Base-by-base conservation (phyloP, 2,113 vertebrate species). In the Tachysurus vachellii region DNA sequence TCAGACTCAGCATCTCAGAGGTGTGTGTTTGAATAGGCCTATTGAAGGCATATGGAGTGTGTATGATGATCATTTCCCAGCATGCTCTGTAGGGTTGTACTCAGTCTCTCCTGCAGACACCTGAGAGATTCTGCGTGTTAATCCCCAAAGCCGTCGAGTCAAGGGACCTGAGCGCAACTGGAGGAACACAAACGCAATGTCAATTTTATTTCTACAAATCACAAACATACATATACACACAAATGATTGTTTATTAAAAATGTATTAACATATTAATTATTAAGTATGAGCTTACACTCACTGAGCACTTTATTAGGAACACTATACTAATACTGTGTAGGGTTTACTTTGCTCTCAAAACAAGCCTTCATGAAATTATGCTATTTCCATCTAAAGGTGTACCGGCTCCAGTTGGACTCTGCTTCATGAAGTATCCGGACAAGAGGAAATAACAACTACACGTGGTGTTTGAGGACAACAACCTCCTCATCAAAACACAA, bases 21-120 rank as follows among this genome's bases (percentile, higher is more conserved):
- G 31, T 36, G 47, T n/a, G 76, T 79, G 16, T 71, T 31, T 56
- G 77, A 62, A 12, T 62, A 76, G 53, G 50, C 50, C 62, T 68
- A 28, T 14, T 42, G 59, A 86, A 85, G 82, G 54, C 61, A 83
- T 75, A 19, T 17, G 47, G n/a, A 62, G 31, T 56, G 66, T 36
- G 53, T 16, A 56, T 85, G 68, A 62, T 26, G 82, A 83, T 95
- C 91, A 95, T 83, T 95, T 93, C 57, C 88, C 88, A 23, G 89
- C 28, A 28, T 92, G 90, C 89, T 97, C 96, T 0, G 53, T 14
- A 0, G 96, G 95, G 89, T 95, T 96, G 94, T 99, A 99, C 19
- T 99, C 97, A 0, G 97, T 98, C 94, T 98, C 98, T 1, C 98
- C 97, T 0, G 98, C 95, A 0, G 98, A 99, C 87, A 99, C 97